These are phyloP conservation scores for Cylas formicarius DNA, from an alignment of 1,140 invertebrate genomes.

Conservation along the genomic window DNA sequence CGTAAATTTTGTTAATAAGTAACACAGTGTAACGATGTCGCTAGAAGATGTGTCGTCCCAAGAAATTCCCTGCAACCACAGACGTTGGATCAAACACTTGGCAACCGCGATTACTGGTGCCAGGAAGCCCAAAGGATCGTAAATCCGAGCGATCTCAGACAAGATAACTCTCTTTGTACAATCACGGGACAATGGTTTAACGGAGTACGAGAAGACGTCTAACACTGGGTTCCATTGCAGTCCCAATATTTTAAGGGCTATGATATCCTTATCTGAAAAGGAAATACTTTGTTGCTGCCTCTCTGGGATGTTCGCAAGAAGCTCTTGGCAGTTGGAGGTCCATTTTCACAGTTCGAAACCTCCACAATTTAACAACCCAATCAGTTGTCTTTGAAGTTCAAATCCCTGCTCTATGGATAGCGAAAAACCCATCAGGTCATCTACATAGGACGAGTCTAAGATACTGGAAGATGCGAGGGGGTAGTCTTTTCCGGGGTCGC, in stretches of 20 bases:
- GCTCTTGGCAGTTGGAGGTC: slow-evolving; percentile 20
- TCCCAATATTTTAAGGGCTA: slow-evolving; percentile 7
- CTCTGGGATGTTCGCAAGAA: slow-evolving; percentile 6
- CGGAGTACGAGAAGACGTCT: slow-evolving; percentile 3
- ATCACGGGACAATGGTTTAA: slow-evolving; percentile 1
- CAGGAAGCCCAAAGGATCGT: slow-evolving; percentile 10
- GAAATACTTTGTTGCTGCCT: not conserved
- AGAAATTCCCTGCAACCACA: too few relatives aligned
- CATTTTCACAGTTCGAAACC: slow-evolving; percentile 31
- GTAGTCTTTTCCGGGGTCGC: slow-evolving; percentile 17
- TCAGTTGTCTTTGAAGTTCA: not conserved
- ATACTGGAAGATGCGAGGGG: too few relatives aligned
- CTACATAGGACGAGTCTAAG: too few relatives aligned
- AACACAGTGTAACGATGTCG: too few relatives aligned
- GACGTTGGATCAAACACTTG: slow-evolving; percentile 12
- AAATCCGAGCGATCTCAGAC: slow-evolving; percentile 25
- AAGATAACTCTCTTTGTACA: slow-evolving; percentile 16
- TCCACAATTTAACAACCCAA: not conserved
- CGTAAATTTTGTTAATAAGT: too few relatives aligned
- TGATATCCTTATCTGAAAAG: not conserved
- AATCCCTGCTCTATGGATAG: not conserved
- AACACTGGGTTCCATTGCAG: slow-evolving; percentile 4
- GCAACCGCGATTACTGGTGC: slow-evolving; percentile 4
- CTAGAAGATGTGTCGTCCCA: too few relatives aligned
- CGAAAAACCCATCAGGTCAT: too few relatives aligned